Conservation (phyloP, 53 echinoderm and acorn worm species). For the Astropecten irregularis region DNA sequence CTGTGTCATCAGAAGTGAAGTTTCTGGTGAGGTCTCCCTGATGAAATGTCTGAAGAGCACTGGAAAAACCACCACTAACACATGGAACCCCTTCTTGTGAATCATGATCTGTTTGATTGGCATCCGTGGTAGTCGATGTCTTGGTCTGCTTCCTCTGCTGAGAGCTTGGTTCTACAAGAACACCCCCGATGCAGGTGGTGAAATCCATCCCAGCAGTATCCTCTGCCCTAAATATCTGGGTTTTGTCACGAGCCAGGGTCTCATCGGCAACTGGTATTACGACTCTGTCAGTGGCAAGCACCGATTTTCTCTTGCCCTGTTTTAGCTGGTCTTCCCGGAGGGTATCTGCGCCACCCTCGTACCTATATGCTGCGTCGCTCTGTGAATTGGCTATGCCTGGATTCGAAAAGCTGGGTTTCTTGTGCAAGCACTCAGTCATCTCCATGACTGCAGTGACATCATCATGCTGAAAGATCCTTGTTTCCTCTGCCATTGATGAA, state of each 20-base stretch:
- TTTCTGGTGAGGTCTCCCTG: constrained; percentile 17
- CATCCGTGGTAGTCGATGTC: too few relatives aligned
- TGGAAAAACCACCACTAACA: too few relatives aligned
- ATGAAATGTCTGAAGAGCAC: too few relatives aligned
- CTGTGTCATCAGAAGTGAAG: constrained; percentile 54
- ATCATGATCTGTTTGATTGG: too few relatives aligned
- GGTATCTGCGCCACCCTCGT: too few relatives aligned
- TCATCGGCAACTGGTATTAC: neutral
- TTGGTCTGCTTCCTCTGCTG: too few relatives aligned
- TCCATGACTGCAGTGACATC: neutral
- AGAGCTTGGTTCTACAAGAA: neutral
- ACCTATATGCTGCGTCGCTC: neutral
- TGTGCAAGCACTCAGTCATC: constrained; percentile 13
- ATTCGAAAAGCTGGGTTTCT: neutral
- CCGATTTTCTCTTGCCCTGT: too few relatives aligned
- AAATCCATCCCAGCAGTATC: constrained; percentile 59
- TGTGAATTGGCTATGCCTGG: neutral
- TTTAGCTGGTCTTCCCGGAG: too few relatives aligned
- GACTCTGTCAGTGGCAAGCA: too few relatives aligned
- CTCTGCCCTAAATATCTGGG: constrained; percentile 23
- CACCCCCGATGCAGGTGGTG: constrained; percentile 20
- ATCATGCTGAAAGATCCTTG: neutral
- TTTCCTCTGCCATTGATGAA: neutral
- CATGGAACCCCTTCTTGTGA: too few relatives aligned
- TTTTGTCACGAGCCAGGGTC: neutral